These are phyloP conservation scores for Trachelus iudaicus DNA, from an alignment of 2,888 invertebrate genomes.

Conservation along the genomic window DNA sequence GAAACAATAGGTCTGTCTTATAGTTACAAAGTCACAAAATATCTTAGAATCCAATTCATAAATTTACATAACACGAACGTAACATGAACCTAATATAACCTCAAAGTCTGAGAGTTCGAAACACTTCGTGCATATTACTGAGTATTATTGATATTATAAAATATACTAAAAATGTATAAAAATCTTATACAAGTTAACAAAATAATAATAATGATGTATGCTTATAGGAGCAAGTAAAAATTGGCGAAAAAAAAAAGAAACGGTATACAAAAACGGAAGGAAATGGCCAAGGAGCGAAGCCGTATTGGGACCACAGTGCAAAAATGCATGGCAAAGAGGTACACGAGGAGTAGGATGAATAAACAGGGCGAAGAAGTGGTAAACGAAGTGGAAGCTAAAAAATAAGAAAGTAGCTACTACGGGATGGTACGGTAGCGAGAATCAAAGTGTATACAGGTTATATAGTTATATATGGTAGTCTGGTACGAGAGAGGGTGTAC, in stretches of 20 bases:
- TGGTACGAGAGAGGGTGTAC: neutral
- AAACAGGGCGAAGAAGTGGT: neutral
- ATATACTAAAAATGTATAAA: too few relatives aligned
- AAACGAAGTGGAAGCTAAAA: neutral
- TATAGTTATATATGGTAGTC: neutral
- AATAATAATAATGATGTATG: neutral
- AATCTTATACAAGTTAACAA: neutral
- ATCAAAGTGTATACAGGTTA: neutral
- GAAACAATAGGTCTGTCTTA: neutral
- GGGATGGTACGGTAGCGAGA: neutral
- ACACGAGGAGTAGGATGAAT: neutral
- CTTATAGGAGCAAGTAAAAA: neutral
- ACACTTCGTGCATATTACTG: neutral
- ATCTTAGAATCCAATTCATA: too few relatives aligned
- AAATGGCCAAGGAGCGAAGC: neutral
- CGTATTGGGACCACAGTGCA: neutral
- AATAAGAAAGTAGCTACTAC: neutral
- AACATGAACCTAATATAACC: too few relatives aligned
- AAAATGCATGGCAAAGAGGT: neutral
- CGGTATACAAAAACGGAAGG: neutral
- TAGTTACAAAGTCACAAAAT: too few relatives aligned
- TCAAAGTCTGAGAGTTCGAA: too few relatives aligned
- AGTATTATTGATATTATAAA: too few relatives aligned
- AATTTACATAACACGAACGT: too few relatives aligned
- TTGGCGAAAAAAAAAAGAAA: neutral